A percentile compares a stretch with the other conserved stretches of the same genome.
phyloP scores from a whole-genome alignment of 2,888 invertebrate species.

The Melieria crassipennis region DNA sequence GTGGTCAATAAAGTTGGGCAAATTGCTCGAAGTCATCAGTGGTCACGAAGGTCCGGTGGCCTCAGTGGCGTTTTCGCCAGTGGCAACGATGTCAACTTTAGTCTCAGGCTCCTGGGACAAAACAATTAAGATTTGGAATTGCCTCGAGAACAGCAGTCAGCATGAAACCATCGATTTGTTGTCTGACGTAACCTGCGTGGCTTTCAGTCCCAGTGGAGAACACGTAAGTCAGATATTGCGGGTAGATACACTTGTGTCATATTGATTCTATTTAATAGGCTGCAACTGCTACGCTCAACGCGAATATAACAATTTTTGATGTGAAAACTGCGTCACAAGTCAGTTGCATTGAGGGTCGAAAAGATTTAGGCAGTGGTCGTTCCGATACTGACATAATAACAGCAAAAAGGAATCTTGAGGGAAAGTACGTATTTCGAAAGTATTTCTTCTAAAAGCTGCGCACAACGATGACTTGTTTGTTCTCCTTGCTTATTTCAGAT shows the following conservation, averaged over 20 bases:
- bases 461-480: background rate
- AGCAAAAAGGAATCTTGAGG: constrained; percentile 82
- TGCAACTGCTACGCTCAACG: constrained; percentile 91
- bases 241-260: background rate
- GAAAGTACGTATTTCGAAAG: constrained; percentile 90
- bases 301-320: constrained; percentile 84
- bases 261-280: constrained; percentile 67
- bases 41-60: constrained; percentile 96
- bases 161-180: constrained; percentile 83
- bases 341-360: constrained; percentile 85
- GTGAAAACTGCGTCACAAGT: constrained; percentile 76
- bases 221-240: constrained; percentile 68
- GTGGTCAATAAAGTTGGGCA: constrained; percentile 95
- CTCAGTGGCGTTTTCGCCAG: constrained; percentile 82
- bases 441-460: background rate
- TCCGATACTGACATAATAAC: constrained; percentile 87
- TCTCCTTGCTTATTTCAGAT: constrained; percentile 68
- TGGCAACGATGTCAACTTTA: constrained; percentile 76
- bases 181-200: constrained; percentile 84
- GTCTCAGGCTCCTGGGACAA: constrained; percentile 96
- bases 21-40: constrained; percentile 86
- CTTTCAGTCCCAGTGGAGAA: constrained; percentile 89
- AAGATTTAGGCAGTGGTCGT: constrained; percentile 88
- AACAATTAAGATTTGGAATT: constrained; percentile 90
- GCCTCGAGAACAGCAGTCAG: constrained; percentile 81